A percentile compares a stretch with the other conserved stretches of the same genome.
Conservation (phyloP, 2,113 vertebrate species). For the Crypturellus undulatus region DNA sequence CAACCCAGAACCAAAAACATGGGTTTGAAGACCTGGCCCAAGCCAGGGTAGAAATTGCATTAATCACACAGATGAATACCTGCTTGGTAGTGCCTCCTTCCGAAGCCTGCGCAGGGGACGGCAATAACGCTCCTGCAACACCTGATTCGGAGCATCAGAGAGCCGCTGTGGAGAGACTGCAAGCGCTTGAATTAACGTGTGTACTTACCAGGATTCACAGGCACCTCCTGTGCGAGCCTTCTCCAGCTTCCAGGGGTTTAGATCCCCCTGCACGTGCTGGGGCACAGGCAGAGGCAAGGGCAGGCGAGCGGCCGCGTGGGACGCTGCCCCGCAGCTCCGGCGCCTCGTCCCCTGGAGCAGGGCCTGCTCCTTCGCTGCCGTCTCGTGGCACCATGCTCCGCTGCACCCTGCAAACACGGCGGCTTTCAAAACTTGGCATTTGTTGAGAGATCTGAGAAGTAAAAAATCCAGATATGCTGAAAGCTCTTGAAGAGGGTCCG, state of each 20-base stretch:
- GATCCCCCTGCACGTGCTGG: background rate
- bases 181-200: background rate
- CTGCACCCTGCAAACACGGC: background rate
- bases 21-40: background rate
- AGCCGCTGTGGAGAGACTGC: background rate
- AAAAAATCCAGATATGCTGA: background rate
- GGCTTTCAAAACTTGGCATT: background rate
- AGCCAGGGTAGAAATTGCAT: background rate
- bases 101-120: background rate
- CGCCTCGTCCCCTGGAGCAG: background rate
- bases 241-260: background rate
- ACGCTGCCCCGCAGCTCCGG: background rate
- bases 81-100: background rate
- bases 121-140: background rate
- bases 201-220: background rate
- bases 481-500: background rate
- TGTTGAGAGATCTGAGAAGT: background rate
- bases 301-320: background rate
- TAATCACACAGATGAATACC: background rate
- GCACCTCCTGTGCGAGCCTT: background rate
- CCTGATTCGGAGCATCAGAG: background rate
- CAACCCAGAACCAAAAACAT: background rate
- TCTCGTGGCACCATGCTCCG: background rate
- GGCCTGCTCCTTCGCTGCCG: background rate
- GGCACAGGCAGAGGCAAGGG: background rate